Evolutionary conservation across 2,888 invertebrate species (phyloP).

Genomic region (Raillietiella orientalis): DNA sequence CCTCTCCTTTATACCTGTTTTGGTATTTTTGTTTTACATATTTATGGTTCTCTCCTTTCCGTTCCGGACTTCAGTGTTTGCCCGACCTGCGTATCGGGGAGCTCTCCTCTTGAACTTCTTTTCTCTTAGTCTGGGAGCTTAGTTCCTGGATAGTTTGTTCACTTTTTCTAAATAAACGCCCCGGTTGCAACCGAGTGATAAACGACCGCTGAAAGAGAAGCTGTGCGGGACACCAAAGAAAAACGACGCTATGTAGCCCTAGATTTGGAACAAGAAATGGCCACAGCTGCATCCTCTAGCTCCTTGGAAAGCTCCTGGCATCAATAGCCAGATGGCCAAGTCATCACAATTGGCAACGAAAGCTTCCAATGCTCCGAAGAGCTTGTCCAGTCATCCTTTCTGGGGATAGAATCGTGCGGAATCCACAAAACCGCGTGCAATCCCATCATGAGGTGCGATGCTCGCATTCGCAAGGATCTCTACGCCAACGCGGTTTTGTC

Average conservation of each 20-base stretch:
- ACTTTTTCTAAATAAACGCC: conserved; percentile 10
- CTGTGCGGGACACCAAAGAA: conserved; percentile 9
- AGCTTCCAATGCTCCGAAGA: too few relatives aligned
- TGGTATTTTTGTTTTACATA: too few relatives aligned
- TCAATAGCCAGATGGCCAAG: conserved; percentile 12
- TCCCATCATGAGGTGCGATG: too few relatives aligned
- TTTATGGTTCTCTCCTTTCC: too few relatives aligned
- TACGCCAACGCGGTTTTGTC: conserved; percentile 8
- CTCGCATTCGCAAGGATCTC: neutral
- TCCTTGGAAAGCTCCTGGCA: too few relatives aligned
- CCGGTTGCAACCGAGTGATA: conserved; percentile 9
- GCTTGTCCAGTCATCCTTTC: conserved; percentile 12
- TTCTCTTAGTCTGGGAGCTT: too few relatives aligned
- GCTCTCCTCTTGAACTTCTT: too few relatives aligned
- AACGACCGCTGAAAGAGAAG: conserved; percentile 7
- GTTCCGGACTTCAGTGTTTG: too few relatives aligned
- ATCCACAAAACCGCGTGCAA: too few relatives aligned
- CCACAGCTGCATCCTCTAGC: conserved; percentile 11
- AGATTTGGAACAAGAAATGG: conserved; percentile 10
- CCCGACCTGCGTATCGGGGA: too few relatives aligned
- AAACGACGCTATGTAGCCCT: conserved; percentile 8
- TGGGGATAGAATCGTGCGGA: conserved; percentile 12
- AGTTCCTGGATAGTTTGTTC: too few relatives aligned
- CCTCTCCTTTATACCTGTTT: too few relatives aligned
- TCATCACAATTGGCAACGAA: conserved; percentile 13